These are phyloP conservation scores for Autographa gamma DNA, from an alignment of 2,888 invertebrate species.

Conservation along the genomic window DNA sequence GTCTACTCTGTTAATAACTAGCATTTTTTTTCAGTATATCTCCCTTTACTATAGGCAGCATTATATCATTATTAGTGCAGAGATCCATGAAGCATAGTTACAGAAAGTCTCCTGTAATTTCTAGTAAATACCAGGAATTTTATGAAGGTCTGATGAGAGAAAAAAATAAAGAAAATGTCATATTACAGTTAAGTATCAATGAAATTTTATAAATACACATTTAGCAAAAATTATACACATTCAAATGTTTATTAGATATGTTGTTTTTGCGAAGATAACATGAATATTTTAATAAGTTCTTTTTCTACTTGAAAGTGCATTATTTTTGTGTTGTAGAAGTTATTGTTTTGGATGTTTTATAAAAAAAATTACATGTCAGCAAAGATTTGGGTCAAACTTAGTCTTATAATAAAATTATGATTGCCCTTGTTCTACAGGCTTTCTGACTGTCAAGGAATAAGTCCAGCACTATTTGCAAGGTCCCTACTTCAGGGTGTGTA, in stretches of 20 bases:
- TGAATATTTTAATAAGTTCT: too few species aligned
- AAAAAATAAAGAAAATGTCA: slow-evolving; percentile 88
- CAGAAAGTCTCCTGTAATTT: slow-evolving; percentile 88
- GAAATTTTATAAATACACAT: background rate
- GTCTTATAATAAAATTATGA: too few species aligned
- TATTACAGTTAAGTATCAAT: slow-evolving; percentile 85
- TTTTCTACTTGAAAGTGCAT: too few species aligned
- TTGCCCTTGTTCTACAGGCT: slow-evolving; percentile 64
- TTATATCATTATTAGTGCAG: slow-evolving; percentile 91
- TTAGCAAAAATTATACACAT: too few species aligned
- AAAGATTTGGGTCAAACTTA: too few species aligned
- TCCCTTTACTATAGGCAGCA: slow-evolving; percentile 91
- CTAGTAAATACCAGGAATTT: slow-evolving; percentile 87
- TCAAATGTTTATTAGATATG: too few species aligned
- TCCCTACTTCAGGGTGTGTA: slow-evolving; percentile 84
- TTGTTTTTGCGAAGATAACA: too few species aligned
- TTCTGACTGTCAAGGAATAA: slow-evolving; percentile 81
- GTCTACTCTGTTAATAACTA: background rate
- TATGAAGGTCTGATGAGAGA: slow-evolving; percentile 86
- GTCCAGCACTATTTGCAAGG: slow-evolving; percentile 83
- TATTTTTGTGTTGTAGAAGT: too few species aligned
- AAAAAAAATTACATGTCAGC: too few species aligned
- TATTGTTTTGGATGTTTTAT: too few species aligned
- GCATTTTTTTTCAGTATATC: slow-evolving; percentile 82
- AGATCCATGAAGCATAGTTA: slow-evolving; percentile 90